Evolutionary conservation across 1,140 invertebrate species (phyloP).

Genomic region (Anastatus disparis): DNA sequence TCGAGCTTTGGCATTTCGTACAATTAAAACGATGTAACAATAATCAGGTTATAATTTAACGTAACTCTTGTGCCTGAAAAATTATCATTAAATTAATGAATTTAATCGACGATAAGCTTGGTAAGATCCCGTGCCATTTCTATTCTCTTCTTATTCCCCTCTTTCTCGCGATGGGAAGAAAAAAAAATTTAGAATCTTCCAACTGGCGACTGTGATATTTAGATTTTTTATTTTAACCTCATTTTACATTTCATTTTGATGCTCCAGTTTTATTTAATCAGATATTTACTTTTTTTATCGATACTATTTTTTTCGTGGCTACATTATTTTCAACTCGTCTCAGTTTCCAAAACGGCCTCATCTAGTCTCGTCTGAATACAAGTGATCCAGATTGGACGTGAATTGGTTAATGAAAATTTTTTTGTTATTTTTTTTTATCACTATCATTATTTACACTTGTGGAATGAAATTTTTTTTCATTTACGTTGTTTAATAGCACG

Average conservation of each 20-base stretch:
- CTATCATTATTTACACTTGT: neutral
- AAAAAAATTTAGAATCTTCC: constrained; percentile 52
- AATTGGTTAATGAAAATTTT: constrained; percentile 36
- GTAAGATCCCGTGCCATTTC: constrained; percentile 8
- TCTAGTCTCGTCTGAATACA: constrained; percentile 19
- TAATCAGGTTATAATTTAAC: neutral
- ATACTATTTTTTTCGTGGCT: neutral
- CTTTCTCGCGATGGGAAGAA: constrained; percentile 34
- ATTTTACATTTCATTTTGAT: too few species aligned
- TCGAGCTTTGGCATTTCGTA: constrained; percentile 46
- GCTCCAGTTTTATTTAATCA: neutral
- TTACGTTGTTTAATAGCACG: neutral
- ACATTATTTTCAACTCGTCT: neutral
- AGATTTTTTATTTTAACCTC: neutral
- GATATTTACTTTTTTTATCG: neutral
- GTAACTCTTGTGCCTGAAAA: neutral
- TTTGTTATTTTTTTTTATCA: neutral
- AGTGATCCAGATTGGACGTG: constrained; percentile 39
- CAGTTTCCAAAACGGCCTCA: constrained; percentile 10
- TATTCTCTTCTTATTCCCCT: constrained; percentile 7
- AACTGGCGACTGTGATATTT: constrained; percentile 36
- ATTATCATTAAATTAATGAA: too few species aligned
- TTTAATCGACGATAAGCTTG: constrained; percentile 13
- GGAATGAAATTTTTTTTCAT: neutral
- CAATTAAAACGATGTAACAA: constrained; percentile 5